These are phyloP conservation scores for Bucorvus abyssinicus DNA, from an alignment of 2,797 vertebrate species.

Conservation along the genomic window DNA sequence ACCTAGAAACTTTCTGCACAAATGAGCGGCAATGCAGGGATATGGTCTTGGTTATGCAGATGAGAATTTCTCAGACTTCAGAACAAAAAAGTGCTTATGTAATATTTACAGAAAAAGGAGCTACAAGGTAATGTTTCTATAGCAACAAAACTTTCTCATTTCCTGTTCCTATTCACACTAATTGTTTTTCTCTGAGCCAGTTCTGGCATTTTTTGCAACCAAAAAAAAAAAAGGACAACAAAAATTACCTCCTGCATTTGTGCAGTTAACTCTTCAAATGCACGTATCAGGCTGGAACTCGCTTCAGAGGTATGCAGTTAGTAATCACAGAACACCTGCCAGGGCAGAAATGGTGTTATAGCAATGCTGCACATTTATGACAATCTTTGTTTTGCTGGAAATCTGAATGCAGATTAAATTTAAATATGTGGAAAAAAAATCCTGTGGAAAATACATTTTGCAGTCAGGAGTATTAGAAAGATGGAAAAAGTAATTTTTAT, in stretches of 20 bases:
- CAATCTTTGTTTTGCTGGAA: background rate
- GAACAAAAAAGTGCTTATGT: background rate
- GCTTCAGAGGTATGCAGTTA: background rate
- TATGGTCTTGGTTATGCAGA: background rate
- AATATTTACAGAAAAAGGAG: background rate
- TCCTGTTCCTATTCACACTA: background rate
- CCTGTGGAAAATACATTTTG: background rate
- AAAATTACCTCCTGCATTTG: background rate
- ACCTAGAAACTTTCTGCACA: background rate
- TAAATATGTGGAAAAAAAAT: accelerated
- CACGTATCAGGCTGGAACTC: background rate
- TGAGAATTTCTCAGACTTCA: background rate
- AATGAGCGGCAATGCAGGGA: background rate
- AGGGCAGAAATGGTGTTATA: background rate
- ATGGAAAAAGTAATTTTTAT: accelerated
- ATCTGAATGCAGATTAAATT: background rate
- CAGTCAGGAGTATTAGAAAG: background rate
- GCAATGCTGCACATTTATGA: background rate
- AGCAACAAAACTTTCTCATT: background rate
- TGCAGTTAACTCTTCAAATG: background rate
- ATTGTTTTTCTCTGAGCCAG: background rate
- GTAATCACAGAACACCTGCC: background rate
- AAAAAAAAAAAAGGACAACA: background rate
- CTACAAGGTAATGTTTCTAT: background rate
- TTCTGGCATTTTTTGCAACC: background rate